Evolutionary conservation across 2,797 vertebrate species (phyloP).

Genomic region (Triplophysa yarkandensis): DNA sequence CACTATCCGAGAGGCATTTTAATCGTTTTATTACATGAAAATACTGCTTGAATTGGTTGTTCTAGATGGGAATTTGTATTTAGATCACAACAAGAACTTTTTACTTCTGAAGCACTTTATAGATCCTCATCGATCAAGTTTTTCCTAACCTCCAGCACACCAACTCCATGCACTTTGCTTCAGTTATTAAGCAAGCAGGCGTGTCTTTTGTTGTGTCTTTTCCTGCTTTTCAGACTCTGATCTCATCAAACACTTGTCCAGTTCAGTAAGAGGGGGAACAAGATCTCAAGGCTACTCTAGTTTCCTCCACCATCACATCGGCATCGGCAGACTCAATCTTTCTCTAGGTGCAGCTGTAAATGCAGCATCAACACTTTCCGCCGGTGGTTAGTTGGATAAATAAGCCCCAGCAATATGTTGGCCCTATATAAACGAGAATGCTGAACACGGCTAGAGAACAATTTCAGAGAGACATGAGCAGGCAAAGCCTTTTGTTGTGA

Average conservation of each 20-base stretch:
- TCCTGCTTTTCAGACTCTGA: slow-evolving; percentile 13
- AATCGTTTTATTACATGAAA: too few relatives aligned
- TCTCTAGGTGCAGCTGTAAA: slow-evolving; percentile 35
- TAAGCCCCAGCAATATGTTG: slow-evolving; percentile 38
- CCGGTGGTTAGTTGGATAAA: slow-evolving; percentile 30
- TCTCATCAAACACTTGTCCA: not conserved
- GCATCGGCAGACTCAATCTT: slow-evolving; percentile 23
- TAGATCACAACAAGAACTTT: too few relatives aligned
- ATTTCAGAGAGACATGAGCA: slow-evolving; percentile 52
- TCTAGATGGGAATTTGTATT: too few relatives aligned
- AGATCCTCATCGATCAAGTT: too few relatives aligned
- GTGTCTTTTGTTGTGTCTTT: too few relatives aligned
- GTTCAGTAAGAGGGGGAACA: slow-evolving; percentile 1
- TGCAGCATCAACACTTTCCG: slow-evolving; percentile 43
- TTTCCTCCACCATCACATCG: slow-evolving; percentile 36
- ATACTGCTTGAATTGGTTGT: too few relatives aligned
- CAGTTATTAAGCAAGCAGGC: slow-evolving; percentile 8
- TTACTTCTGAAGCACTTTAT: too few relatives aligned
- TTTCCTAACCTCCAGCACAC: slow-evolving; percentile 18
- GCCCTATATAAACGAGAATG: slow-evolving; percentile 21
- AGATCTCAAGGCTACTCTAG: slow-evolving; percentile 53
- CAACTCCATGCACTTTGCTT: slow-evolving; percentile 11
- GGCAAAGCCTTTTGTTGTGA: slow-evolving; percentile 62
- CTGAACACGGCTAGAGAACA: slow-evolving; percentile 42
- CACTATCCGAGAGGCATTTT: too few relatives aligned